These are phyloP conservation scores for Daktulosphaira vitifoliae DNA, from an alignment of 1,140 invertebrate species.

Conservation along the genomic window DNA sequence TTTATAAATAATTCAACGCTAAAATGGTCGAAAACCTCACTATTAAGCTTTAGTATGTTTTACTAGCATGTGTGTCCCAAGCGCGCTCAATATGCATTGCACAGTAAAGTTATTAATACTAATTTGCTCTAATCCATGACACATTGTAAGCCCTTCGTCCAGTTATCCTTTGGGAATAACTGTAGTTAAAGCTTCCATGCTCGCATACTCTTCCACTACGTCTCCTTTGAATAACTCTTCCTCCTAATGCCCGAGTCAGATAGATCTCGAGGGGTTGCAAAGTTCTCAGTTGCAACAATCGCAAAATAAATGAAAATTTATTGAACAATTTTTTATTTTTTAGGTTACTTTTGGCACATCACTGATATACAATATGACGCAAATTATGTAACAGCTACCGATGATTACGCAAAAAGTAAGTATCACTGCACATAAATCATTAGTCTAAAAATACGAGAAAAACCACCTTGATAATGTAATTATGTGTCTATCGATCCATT, in stretches of 20 bases:
- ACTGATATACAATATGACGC: slow-evolving; percentile 82
- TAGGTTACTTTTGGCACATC: slow-evolving; percentile 88
- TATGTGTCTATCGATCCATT: too few species aligned
- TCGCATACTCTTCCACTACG: too few species aligned
- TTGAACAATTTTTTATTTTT: slow-evolving; percentile 45
- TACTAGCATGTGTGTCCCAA: background rate
- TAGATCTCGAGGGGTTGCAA: slow-evolving; percentile 2
- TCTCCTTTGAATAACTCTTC: too few species aligned
- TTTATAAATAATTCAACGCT: slow-evolving; percentile 8
- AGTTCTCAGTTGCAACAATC: background rate
- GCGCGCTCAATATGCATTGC: slow-evolving; percentile 13
- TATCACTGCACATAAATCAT: slow-evolving; percentile 39
- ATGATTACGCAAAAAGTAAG: slow-evolving; percentile 63
- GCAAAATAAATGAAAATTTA: background rate
- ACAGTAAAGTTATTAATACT: slow-evolving; percentile 29
- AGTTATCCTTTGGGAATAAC: background rate
- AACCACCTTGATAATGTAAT: too few species aligned
- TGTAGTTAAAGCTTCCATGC: background rate
- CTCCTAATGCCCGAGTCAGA: background rate
- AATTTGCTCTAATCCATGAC: slow-evolving; percentile 30
- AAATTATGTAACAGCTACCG: slow-evolving; percentile 57
- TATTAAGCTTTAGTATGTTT: background rate
- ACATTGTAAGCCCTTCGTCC: slow-evolving; percentile 17
- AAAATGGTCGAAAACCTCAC: background rate
- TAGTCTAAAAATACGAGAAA: too few species aligned